A percentile compares a stretch with the other conserved stretches of the same genome.
Conservation (phyloP, 2,888 invertebrate species). For the Drosophila flavopinicola region DNA sequence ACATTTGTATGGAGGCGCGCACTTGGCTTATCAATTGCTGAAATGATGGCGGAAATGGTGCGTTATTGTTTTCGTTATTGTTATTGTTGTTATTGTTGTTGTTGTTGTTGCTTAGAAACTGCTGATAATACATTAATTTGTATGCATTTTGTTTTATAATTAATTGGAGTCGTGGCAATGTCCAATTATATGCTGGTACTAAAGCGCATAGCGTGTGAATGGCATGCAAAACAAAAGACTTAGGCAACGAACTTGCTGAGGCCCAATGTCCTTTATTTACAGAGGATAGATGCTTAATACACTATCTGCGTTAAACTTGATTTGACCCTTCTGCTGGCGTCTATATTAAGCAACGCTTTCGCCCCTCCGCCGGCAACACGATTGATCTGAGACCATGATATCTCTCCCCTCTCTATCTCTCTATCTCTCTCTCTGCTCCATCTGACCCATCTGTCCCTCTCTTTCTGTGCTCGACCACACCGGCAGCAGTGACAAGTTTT, state of each 20-base stretch:
- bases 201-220: conserved; percentile 18
- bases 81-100: too few species aligned
- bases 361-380: conserved; percentile 60
- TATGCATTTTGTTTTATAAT: conserved; percentile 63
- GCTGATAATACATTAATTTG: conserved; percentile 55
- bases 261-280: conserved; percentile 32
- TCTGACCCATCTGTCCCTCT: not conserved
- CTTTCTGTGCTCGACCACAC: conserved; percentile 66
- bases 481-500: conserved; percentile 78
- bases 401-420: not conserved
- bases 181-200: conserved; percentile 57
- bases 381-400: conserved; percentile 11
- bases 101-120: conserved; percentile 27
- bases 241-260: conserved; percentile 61
- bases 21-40: conserved; percentile 60
- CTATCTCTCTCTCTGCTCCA: not conserved
- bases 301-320: conserved; percentile 17
- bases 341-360: conserved; percentile 58
- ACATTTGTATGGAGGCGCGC: conserved; percentile 40
- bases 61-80: conserved; percentile 48
- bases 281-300: not conserved
- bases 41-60: conserved; percentile 81
- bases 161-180: conserved; percentile 56
- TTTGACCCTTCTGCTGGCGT: conserved; percentile 61
- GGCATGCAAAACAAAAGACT: conserved; percentile 68